phyloP scores from a whole-genome alignment of 2,888 invertebrate genomes.

The Tipula confusa region DNA sequence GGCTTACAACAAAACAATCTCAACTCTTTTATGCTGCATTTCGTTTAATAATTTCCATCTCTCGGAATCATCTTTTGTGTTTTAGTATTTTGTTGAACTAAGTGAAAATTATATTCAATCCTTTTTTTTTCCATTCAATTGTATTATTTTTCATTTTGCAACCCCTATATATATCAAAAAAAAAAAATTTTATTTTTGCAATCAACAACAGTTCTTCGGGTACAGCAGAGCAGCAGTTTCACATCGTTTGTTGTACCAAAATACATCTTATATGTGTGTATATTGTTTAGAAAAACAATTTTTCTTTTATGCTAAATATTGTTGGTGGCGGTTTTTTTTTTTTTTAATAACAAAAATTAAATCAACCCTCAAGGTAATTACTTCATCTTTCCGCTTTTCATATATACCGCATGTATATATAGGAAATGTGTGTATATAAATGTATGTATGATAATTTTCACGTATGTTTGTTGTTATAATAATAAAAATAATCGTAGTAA shows the following conservation, averaged over 20 bases:
- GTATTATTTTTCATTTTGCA: background rate
- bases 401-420: background rate
- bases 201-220: background rate
- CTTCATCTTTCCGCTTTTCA: background rate
- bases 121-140: background rate
- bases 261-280: background rate
- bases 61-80: background rate
- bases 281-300: constrained; percentile 3
- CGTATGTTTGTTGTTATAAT: constrained; percentile 6
- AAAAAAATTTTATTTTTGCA: background rate
- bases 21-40: background rate
- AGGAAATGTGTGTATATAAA: background rate
- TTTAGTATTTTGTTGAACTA: background rate
- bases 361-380: constrained; percentile 30
- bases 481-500: background rate
- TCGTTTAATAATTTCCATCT: background rate
- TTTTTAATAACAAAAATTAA: background rate
- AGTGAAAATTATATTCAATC: constrained; percentile 25
- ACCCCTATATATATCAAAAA: background rate
- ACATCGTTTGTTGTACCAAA: too few relatives aligned
- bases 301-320: background rate
- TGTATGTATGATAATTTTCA: background rate
- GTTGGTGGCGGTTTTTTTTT: background rate
- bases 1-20: background rate
- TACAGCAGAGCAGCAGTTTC: background rate